These are phyloP conservation scores for Apodemus sylvaticus DNA, from an alignment of 2,113 vertebrate genomes.

Conservation along the genomic window DNA sequence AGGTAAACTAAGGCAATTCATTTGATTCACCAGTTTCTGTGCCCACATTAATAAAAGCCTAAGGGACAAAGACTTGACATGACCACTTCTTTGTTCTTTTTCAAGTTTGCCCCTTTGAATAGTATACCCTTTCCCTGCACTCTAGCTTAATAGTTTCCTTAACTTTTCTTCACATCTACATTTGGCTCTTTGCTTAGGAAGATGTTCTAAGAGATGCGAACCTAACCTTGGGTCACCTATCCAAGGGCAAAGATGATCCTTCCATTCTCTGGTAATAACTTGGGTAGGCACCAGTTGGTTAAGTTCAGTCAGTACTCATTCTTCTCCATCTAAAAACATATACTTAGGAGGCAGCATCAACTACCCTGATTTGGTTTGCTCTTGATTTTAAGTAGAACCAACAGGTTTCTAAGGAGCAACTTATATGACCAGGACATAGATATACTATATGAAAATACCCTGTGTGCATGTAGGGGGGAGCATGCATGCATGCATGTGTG, in stretches of 20 bases:
- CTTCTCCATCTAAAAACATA: background rate
- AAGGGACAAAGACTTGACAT: background rate
- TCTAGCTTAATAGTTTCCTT: background rate
- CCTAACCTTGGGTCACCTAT: background rate
- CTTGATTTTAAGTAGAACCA: background rate
- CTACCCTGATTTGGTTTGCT: background rate
- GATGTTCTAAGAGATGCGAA: background rate
- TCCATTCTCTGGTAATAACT: background rate
- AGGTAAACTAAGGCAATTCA: background rate
- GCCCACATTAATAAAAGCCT: background rate
- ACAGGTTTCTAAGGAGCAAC: background rate
- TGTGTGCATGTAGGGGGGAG: background rate
- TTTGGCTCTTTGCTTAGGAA: background rate
- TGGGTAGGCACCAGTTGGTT: background rate
- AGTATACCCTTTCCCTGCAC: background rate
- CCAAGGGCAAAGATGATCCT: background rate
- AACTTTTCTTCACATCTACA: background rate
- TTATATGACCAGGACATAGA: background rate
- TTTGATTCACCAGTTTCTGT: background rate
- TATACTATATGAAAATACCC: background rate
- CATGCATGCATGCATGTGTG: accelerated
- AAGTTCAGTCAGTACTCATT: background rate
- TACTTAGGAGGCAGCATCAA: background rate
- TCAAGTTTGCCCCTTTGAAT: background rate
- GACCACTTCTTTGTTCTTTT: background rate